phyloP scores from a whole-genome alignment of 2,113 vertebrate genomes.

The Nettapus auritus region DNA sequence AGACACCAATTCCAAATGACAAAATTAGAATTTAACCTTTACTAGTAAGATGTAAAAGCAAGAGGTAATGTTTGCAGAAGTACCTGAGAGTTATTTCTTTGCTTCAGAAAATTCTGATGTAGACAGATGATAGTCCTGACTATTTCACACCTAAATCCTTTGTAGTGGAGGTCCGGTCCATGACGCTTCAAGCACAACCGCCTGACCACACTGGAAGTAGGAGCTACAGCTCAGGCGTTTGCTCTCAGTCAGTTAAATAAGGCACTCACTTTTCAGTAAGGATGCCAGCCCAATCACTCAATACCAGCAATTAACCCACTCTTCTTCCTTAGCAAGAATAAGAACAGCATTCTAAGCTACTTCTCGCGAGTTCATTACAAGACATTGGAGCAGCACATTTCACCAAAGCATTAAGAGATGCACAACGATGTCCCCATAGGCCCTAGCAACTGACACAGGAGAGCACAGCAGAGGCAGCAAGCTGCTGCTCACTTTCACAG shows the following conservation, averaged over 20 bases:
- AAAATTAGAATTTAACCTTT: neutral
- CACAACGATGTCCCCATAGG: neutral
- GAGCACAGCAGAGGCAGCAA: neutral
- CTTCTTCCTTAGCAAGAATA: accelerated
- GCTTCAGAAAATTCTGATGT: neutral
- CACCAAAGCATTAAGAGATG: neutral
- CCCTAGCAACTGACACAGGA: neutral
- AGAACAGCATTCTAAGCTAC: neutral
- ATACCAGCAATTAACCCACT: neutral
- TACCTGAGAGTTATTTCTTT: neutral
- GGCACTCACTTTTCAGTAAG: neutral
- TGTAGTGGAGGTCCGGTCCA: neutral
- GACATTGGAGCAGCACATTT: neutral
- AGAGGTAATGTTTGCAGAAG: neutral
- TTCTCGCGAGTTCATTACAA: neutral
- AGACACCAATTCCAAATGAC: neutral
- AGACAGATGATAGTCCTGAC: neutral
- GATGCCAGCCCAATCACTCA: neutral
- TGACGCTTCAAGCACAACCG: neutral
- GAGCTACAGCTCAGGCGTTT: neutral
- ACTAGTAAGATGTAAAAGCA: neutral
- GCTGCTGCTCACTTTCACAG: neutral
- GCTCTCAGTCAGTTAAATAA: neutral
- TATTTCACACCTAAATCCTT: neutral
- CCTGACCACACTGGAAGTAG: neutral